Evolutionary conservation across 2,888 invertebrate genomes (phyloP), one percentile per base, ranked within the genome.

Genomic region (Syritta pipiens): DNA sequence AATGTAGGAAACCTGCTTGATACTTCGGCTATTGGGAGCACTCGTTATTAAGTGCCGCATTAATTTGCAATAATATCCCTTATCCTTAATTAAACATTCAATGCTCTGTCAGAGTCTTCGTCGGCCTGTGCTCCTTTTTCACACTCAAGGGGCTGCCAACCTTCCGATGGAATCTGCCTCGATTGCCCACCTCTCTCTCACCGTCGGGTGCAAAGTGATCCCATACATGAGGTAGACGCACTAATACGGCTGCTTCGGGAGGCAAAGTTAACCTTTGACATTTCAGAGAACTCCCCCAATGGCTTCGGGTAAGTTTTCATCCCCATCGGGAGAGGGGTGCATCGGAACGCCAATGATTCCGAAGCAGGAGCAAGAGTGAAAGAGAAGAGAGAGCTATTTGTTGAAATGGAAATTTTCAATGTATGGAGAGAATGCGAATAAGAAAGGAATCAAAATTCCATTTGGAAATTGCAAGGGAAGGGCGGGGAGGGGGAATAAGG

Each of bases 21-120:
- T n/a, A 6, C 6, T 28, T 4, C 22, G n/a, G 22, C 19, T 20
- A n/a, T 22, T 28, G 28, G 40, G 12, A 28, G 20, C 37, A 14
- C 24, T 53, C 28, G 32, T 76, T 51, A 68, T 55, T 68, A 62
- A 68, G 44, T 62, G 35, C 17, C 60, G 28, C 69, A 76, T 76
- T 68, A 68, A 68, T 75, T 75, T 55, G 62, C 69, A 44, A 57
- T 63, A 49, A 68, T 68, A 68, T 76, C 57, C 35, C 26, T 59
- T 46, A 59, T 74, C 65, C 63, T 37, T 74, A 35, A 28, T 65
- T 60, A 69, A 53, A 69, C 26, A 46, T 59, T 69, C 24, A 40
- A 24, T 22, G 48, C 30, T 40, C 26, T 24, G 3, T 5, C 9
- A 48, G 48, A 48, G 37, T 19, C 60, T 60, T 55, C 30, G 22